A percentile compares a stretch with the other conserved stretches of the same genome.
phyloP scores from a whole-genome alignment of 2,797 vertebrate species.

The Mycteria americana region DNA sequence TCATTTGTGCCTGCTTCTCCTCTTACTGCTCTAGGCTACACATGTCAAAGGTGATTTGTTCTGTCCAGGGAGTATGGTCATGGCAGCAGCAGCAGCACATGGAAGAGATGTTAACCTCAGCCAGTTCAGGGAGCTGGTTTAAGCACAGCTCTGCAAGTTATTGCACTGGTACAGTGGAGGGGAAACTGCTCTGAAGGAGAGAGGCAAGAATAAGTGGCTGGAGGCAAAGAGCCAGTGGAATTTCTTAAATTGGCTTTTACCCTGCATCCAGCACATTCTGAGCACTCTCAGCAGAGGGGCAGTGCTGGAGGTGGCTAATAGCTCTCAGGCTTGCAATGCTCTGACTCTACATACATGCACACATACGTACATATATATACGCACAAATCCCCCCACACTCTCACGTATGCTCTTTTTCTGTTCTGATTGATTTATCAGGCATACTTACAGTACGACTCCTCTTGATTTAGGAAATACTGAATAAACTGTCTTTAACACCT shows the following conservation, averaged over 20 bases:
- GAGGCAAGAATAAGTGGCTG: background rate
- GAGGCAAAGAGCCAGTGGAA: background rate
- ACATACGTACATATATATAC: too few relatives aligned
- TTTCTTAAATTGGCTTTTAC: background rate
- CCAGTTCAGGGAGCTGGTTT: background rate
- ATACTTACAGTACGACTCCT: background rate
- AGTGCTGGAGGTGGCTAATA: background rate
- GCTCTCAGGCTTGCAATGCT: background rate
- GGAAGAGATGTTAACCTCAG: background rate
- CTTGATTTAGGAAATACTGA: background rate
- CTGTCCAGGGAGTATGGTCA: background rate
- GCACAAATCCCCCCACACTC: background rate
- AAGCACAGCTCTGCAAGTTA: background rate
- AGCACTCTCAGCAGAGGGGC: background rate
- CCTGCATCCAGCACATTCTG: background rate
- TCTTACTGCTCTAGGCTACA: background rate
- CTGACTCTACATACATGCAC: background rate
- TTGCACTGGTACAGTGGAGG: background rate
- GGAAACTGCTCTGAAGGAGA: background rate
- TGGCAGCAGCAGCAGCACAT: background rate
- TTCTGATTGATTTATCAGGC: background rate
- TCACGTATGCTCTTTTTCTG: background rate
- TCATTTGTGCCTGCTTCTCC: background rate
- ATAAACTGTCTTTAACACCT: background rate
- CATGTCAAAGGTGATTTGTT: background rate